A percentile compares a stretch with the other conserved stretches of the same genome.
phyloP scores from a whole-genome alignment of 2,888 invertebrate species.

The Mechanitis messenoides region DNA sequence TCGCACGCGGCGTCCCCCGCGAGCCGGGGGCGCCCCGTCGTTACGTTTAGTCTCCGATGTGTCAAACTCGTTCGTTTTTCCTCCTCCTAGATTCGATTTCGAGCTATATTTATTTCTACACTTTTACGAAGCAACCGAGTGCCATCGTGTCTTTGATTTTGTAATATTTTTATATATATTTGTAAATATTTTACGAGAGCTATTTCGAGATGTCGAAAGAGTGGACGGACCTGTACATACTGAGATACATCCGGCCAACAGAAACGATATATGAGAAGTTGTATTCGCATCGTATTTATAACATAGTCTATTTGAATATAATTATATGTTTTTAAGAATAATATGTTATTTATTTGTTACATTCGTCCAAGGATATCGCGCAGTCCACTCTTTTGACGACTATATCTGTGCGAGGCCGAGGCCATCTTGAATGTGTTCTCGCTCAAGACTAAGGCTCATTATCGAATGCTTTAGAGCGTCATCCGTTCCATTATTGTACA shows the following conservation, averaged over 20 bases:
- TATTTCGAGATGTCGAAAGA: slow-evolving; percentile 51
- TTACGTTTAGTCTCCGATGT: slow-evolving; percentile 40
- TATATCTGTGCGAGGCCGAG: slow-evolving; percentile 27
- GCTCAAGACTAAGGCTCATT: slow-evolving; percentile 47
- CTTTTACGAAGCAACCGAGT: slow-evolving; percentile 69
- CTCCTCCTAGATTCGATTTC: slow-evolving; percentile 37
- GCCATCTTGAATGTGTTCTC: slow-evolving; percentile 41
- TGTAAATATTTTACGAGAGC: slow-evolving; percentile 62
- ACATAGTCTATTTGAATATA: slow-evolving; percentile 40
- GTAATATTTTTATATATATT: slow-evolving; percentile 67
- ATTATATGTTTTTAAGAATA: slow-evolving; percentile 31
- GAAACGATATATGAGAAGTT: slow-evolving; percentile 32
- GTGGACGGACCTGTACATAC: slow-evolving; percentile 49
- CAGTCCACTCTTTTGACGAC: slow-evolving; percentile 55
- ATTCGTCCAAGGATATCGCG: slow-evolving; percentile 48
- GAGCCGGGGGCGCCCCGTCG: not conserved
- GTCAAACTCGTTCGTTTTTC: slow-evolving; percentile 39
- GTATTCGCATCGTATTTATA: slow-evolving; percentile 39
- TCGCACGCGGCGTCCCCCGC: slow-evolving; percentile 17
- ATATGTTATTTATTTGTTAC: slow-evolving; percentile 40
- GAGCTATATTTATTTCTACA: slow-evolving; percentile 44
- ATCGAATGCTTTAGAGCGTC: slow-evolving; percentile 49
- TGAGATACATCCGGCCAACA: slow-evolving; percentile 61
- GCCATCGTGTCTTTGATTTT: slow-evolving; percentile 70
- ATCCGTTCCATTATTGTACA: slow-evolving; percentile 55